Evolutionary conservation across 2,113 vertebrate species (phyloP).

Genomic region (Thalassoma bifasciatum): DNA sequence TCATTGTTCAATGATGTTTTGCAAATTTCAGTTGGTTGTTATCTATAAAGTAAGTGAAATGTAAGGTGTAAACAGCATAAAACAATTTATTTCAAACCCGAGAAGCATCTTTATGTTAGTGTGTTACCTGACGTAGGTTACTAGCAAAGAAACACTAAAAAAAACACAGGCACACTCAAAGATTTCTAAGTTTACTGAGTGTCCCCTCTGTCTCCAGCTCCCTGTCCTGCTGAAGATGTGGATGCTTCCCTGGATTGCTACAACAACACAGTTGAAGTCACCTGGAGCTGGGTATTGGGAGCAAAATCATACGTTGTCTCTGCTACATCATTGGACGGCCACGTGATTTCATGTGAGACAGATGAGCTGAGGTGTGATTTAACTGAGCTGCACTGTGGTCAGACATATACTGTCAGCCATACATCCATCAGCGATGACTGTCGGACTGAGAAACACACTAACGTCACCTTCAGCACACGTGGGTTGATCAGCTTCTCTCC

Average conservation of each 20-base stretch:
- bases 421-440: conserved; percentile 67
- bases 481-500: conserved; percentile 51
- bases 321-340: conserved; percentile 54
- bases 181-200: too few species aligned
- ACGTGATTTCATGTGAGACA: conserved; percentile 60
- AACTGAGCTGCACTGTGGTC: conserved; percentile 75
- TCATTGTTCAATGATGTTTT: too few species aligned
- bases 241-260: conserved; percentile 62
- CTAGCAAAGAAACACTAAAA: too few species aligned
- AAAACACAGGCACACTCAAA: too few species aligned
- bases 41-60: too few species aligned
- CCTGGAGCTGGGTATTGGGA: conserved; percentile 72
- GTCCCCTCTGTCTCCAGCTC: conserved; percentile 68
- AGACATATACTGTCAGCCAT: conserved; percentile 75
- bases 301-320: conserved; percentile 70
- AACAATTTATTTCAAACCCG: too few species aligned
- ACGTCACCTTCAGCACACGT: conserved; percentile 77
- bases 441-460: conserved; percentile 23
- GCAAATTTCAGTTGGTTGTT: too few species aligned
- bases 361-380: conserved; percentile 65
- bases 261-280: conserved; percentile 65
- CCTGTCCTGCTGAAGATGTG: conserved; percentile 70
- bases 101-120: too few species aligned
- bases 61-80: too few species aligned
- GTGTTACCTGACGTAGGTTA: too few species aligned